These are phyloP conservation scores for Geotrypetes seraphini DNA, from an alignment of 2,797 vertebrate species.

Conservation along the genomic window DNA sequence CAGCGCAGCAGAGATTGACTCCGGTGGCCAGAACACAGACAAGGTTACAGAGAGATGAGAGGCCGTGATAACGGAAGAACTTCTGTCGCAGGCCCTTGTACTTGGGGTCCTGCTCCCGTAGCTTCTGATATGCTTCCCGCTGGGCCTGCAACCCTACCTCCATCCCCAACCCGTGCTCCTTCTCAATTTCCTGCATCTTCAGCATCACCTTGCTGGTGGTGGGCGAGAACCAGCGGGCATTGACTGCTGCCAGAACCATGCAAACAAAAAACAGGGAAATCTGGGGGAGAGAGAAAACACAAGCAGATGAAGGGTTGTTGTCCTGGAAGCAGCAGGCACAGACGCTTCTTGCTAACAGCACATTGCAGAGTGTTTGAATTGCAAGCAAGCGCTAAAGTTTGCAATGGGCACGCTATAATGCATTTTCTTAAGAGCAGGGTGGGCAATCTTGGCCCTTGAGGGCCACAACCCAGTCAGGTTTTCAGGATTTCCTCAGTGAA, in stretches of 20 bases:
- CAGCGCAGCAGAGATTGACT: slow-evolving; percentile 57
- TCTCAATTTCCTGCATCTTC: slow-evolving; percentile 64
- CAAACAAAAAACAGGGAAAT: slow-evolving; percentile 60
- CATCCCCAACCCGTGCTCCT: slow-evolving; percentile 64
- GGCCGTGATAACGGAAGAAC: slow-evolving; percentile 67
- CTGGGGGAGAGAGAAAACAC: slow-evolving; percentile 28
- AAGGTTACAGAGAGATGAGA: slow-evolving; percentile 71
- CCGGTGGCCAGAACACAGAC: slow-evolving; percentile 63
- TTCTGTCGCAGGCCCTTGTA: slow-evolving; percentile 47
- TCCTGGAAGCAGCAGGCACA: too few relatives aligned
- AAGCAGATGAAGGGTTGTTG: background rate
- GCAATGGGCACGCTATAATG: too few relatives aligned
- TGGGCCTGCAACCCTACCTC: slow-evolving; percentile 53
- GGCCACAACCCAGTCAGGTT: too few relatives aligned
- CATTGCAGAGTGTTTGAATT: too few relatives aligned
- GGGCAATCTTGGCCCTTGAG: too few relatives aligned
- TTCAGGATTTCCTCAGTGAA: too few relatives aligned
- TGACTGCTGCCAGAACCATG: slow-evolving; percentile 49
- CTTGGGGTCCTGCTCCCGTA: slow-evolving; percentile 74
- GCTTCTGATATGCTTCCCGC: slow-evolving; percentile 59
- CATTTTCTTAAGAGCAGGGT: too few relatives aligned
- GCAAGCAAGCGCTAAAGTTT: too few relatives aligned
- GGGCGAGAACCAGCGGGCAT: slow-evolving; percentile 67
- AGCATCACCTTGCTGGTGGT: slow-evolving; percentile 53
- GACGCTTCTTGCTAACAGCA: too few relatives aligned